Base-by-base conservation (phyloP, 92 coral and sea anemone genomes). In the Zoanthus solanderi region DNA sequence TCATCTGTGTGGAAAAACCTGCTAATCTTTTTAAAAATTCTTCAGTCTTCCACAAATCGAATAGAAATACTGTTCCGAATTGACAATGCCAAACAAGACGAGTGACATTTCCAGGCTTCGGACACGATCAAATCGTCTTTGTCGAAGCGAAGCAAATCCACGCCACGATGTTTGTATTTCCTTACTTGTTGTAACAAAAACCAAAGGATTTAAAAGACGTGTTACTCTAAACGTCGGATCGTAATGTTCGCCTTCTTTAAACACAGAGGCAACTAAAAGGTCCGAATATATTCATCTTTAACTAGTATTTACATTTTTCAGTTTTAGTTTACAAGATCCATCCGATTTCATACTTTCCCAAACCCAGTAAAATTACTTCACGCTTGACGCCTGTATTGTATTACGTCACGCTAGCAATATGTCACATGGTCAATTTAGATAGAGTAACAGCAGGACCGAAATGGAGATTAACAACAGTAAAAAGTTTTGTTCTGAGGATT, bases 41-140 rank as follows among this genome's bases (percentile, higher is more conserved):
- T 79, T 81, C 73, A 81, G 18, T 81, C 85, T 66, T n/a, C 85
- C 85, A 66, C 85, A 81, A 66, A 81, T 44, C 52, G 85, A 81
- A 67, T 81, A 81, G 52, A 81, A 81, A 68, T 81, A 81, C 29
- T 81, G 85, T 61, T 81, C 85, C 73, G 85, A 81, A 42, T 66
- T 47, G 85, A 81, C 85, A 45, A 29, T 81, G 32, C 85, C 85
- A 81, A 81, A 81, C 56, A 81, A 71, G 67, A 81, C 85, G 75
- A 81, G 85, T 81, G 75, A 71, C 85, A 81, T 81, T 9, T 81
- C 74, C 82, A 77, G 71, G 29, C 71, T 81, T 81, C 63, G 47
- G 47, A 48, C 14, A 58, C 75, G 10, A 30, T 47, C 57, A 67
- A 67, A 81, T 10, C 50, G 46, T 63, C 74, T 23, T 14, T 66